Evolutionary conservation across 2,797 vertebrate genomes (phyloP).

Genomic region (Gobionotothen gibberifrons): DNA sequence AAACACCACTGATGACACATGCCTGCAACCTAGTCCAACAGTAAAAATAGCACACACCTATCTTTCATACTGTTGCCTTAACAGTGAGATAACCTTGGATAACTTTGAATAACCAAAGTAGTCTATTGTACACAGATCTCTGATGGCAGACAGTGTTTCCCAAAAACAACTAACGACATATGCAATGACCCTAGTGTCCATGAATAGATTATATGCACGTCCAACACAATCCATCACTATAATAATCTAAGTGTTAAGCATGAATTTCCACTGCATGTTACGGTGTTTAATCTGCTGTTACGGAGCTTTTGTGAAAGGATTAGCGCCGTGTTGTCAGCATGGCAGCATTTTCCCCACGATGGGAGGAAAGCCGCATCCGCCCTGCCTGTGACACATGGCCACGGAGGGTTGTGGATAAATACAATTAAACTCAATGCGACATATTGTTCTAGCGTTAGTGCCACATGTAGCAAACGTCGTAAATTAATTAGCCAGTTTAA

Average conservation of each 20-base stretch:
- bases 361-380: slow-evolving; percentile 50
- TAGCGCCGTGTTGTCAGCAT: slow-evolving; percentile 25
- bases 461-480: accelerated
- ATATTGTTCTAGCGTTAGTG: neutral
- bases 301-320: slow-evolving; percentile 47
- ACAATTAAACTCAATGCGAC: neutral
- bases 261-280: neutral
- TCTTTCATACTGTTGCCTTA: neutral
- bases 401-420: neutral
- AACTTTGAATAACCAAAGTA: neutral
- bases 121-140: neutral
- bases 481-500: neutral
- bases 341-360: slow-evolving; percentile 14
- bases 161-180: neutral
- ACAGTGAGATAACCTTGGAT: neutral
- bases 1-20: neutral
- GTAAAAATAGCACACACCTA: accelerated
- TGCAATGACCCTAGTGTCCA: neutral
- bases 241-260: too few relatives aligned
- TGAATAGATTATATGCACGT: too few relatives aligned
- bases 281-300: neutral
- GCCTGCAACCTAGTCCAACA: neutral
- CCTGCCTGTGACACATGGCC: slow-evolving; percentile 64
- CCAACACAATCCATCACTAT: neutral
- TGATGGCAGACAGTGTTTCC: neutral